These are phyloP conservation scores for Pseudochirops corinnae DNA, from an alignment of 2,797 vertebrate genomes.

Conservation along the genomic window DNA sequence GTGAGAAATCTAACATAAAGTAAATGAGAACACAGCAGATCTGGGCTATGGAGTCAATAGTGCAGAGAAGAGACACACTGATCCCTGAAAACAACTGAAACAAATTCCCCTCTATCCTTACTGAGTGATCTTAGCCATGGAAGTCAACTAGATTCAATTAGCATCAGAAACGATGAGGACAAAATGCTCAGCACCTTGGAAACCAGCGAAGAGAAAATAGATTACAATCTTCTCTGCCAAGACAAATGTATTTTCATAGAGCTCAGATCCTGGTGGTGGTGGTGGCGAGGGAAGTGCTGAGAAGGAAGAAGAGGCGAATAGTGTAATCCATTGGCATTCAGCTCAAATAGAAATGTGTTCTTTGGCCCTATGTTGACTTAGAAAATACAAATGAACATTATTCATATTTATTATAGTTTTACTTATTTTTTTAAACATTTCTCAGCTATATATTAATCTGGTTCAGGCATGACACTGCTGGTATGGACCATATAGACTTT, in stretches of 20 bases:
- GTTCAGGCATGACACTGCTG: background rate
- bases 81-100: background rate
- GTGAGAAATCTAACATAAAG: background rate
- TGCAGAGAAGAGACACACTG: background rate
- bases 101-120: background rate
- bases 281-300: background rate
- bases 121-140: background rate
- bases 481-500: background rate
- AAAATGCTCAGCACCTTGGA: background rate
- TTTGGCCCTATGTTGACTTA: background rate
- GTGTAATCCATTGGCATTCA: background rate
- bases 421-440: background rate
- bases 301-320: background rate
- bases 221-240: background rate
- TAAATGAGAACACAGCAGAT: background rate
- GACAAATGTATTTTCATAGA: background rate
- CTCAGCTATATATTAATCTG: background rate
- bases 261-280: too few species aligned
- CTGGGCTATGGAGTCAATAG: background rate
- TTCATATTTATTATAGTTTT: background rate
- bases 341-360: background rate
- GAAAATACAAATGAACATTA: background rate
- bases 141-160: conserved; percentile 28
- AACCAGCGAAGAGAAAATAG: background rate
- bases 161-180: background rate